Conservation (phyloP, 2,113 vertebrate species). For the Rhabdomys dilectus region DNA sequence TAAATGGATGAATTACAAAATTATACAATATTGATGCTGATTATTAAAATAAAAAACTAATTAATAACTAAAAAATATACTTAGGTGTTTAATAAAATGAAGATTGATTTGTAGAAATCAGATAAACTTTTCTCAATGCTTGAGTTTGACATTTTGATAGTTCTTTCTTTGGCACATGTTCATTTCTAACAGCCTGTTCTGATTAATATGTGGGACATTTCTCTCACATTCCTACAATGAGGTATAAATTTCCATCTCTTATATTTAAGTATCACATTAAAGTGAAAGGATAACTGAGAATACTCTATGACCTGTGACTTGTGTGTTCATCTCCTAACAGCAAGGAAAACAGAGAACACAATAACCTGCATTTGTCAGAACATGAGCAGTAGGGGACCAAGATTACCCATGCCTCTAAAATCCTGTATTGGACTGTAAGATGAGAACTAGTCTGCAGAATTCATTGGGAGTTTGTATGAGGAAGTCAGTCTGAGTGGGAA, state of each 20-base stretch:
- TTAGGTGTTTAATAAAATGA: background rate
- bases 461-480: background rate
- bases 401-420: background rate
- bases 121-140: background rate
- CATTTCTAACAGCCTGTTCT: background rate
- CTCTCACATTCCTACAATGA: background rate
- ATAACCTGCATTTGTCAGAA: background rate
- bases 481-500: too few relatives aligned
- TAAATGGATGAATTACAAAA: slow-evolving; percentile 5
- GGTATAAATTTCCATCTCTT: background rate
- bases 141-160: background rate
- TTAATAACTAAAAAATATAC: background rate
- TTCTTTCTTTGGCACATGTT: background rate
- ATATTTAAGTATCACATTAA: background rate
- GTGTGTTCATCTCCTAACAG: background rate
- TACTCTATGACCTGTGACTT: background rate
- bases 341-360: background rate
- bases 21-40: slow-evolving; percentile 7
- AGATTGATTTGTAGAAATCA: background rate
- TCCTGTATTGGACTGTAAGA: background rate
- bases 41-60: background rate
- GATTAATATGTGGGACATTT: background rate
- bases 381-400: rapidly evolving
- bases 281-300: background rate
- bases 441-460: background rate